Evolutionary conservation across 2,797 vertebrate genomes (phyloP).

Genomic region (Halcyon smyrnensis): DNA sequence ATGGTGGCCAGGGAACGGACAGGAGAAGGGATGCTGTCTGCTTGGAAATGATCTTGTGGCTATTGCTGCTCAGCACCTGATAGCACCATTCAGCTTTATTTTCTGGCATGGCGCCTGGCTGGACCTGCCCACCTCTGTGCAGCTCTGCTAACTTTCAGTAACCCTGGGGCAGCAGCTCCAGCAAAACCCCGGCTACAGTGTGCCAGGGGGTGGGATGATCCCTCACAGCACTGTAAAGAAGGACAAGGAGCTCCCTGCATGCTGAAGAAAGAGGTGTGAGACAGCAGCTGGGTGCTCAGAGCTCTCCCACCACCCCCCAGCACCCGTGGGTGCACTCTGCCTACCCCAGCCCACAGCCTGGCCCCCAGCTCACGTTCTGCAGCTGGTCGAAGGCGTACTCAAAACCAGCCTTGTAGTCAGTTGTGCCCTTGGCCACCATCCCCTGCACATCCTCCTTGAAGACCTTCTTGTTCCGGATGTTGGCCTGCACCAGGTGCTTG

Average conservation of each 20-base stretch:
- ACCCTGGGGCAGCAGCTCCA: neutral
- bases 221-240: neutral
- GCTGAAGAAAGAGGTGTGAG: rapidly evolving
- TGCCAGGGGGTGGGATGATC: neutral
- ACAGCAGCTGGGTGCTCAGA: rapidly evolving
- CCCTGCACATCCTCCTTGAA: conserved; percentile 93
- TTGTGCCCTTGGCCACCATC: conserved; percentile 97
- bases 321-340: neutral
- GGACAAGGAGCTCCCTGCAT: neutral
- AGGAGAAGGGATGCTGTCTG: neutral
- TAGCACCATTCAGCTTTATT: conserved; percentile 39
- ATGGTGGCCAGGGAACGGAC: neutral
- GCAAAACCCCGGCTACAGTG: neutral
- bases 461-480: conserved; percentile 96
- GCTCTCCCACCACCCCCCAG: neutral
- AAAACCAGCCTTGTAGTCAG: conserved; percentile 98
- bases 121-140: neutral
- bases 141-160: neutral
- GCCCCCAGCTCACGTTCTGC: conserved; percentile 88
- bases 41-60: neutral
- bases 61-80: neutral
- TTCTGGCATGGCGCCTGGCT: neutral
- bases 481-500: conserved; percentile 95
- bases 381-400: conserved; percentile 97
- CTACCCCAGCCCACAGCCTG: neutral